Evolutionary conservation across 2,797 vertebrate species (phyloP).

Genomic region (Rhinophrynus dorsalis): DNA sequence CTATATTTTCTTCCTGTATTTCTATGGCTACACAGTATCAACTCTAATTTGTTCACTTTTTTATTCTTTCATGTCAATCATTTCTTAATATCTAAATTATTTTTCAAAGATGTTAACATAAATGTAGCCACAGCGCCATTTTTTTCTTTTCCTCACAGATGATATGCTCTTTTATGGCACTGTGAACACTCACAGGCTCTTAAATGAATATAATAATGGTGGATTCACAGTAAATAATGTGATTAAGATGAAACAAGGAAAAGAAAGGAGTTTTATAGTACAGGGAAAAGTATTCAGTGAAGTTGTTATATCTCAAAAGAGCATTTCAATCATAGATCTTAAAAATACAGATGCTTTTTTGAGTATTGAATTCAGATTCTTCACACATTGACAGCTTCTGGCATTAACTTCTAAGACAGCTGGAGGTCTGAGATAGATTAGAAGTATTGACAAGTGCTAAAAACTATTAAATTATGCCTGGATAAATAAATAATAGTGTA

Average conservation of each 20-base stretch:
- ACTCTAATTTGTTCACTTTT: too few species aligned
- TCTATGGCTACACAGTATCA: too few species aligned
- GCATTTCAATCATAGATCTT: slow-evolving; percentile 21
- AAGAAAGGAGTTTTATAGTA: background rate
- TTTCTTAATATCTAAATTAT: too few species aligned
- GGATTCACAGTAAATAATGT: slow-evolving; percentile 7
- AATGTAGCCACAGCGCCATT: too few species aligned
- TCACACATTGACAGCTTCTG: slow-evolving; percentile 29
- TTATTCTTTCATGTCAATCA: too few species aligned
- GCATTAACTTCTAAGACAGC: slow-evolving; percentile 30
- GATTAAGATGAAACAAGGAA: background rate
- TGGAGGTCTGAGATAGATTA: slow-evolving; percentile 18
- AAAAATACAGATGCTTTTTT: background rate
- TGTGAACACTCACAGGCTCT: background rate
- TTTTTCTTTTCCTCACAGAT: too few species aligned
- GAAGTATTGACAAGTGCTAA: slow-evolving; percentile 22
- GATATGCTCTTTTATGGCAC: too few species aligned
- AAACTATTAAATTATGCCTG: slow-evolving; percentile 17
- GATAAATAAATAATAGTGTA: slow-evolving; percentile 42
- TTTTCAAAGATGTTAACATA: too few species aligned
- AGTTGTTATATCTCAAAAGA: slow-evolving; percentile 8
- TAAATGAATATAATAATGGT: background rate
- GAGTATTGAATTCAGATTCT: slow-evolving; percentile 25
- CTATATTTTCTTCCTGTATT: too few species aligned
- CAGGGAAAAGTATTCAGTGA: background rate